These are phyloP conservation scores for Aramus guarauna DNA, from an alignment of 2,113 vertebrate species.

Conservation along the genomic window DNA sequence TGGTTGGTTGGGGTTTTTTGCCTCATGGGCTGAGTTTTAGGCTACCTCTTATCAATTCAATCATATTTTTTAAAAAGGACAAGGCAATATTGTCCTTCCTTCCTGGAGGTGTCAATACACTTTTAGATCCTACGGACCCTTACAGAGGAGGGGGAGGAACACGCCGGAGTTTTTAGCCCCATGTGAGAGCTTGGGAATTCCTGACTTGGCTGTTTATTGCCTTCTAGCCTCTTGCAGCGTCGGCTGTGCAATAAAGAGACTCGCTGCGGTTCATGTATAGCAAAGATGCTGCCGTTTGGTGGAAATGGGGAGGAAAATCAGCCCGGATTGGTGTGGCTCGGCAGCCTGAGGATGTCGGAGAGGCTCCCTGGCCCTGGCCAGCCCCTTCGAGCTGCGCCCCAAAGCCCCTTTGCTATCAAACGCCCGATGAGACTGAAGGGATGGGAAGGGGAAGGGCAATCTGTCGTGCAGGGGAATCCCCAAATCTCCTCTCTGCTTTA, in stretches of 20 bases:
- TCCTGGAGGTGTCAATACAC: neutral
- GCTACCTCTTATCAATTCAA: neutral
- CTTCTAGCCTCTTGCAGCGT: neutral
- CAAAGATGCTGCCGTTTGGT: neutral
- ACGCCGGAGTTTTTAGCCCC: neutral
- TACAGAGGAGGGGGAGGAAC: neutral
- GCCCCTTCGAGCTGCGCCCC: neutral
- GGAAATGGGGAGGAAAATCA: neutral
- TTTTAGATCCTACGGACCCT: neutral
- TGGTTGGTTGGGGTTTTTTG: neutral
- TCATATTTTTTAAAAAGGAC: neutral
- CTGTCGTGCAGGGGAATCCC: neutral
- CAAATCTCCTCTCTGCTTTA: neutral
- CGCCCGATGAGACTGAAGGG: neutral
- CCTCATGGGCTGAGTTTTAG: neutral
- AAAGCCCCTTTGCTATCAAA: neutral
- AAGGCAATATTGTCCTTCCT: neutral
- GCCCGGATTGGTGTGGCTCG: accelerated
- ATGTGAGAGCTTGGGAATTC: neutral
- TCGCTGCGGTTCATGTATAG: accelerated
- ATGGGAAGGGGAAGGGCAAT: neutral
- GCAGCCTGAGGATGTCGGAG: neutral
- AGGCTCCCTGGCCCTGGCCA: neutral
- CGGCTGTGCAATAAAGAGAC: too few species aligned
- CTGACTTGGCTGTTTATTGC: neutral